phyloP scores from a whole-genome alignment of 2,888 invertebrate genomes.

The Emmelina monodactyla region DNA sequence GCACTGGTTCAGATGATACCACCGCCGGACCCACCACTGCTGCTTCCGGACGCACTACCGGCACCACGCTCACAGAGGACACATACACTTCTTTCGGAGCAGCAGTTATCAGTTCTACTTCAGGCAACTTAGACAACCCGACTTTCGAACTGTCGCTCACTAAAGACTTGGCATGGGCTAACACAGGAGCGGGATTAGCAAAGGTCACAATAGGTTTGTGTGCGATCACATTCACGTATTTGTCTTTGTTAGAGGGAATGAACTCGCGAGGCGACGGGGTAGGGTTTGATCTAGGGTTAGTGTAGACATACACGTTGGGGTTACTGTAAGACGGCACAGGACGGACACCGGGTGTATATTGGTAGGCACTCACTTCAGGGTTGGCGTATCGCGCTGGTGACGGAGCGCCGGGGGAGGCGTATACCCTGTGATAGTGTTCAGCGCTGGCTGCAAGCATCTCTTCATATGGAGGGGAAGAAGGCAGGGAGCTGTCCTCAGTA shows the following conservation, averaged over 20 bases:
- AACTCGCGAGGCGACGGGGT: slow-evolving; percentile 4
- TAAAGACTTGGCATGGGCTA: not conserved
- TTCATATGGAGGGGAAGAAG: slow-evolving; percentile 39
- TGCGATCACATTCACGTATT: not conserved
- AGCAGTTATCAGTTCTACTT: too few relatives aligned
- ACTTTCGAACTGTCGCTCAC: too few relatives aligned
- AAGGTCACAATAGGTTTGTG: not conserved
- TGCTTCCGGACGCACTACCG: slow-evolving; percentile 19
- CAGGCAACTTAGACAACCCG: too few relatives aligned
- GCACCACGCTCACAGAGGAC: too few relatives aligned
- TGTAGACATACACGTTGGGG: slow-evolving; percentile 1
- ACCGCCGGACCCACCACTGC: slow-evolving; percentile 20
- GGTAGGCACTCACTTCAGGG: slow-evolving; percentile 24
- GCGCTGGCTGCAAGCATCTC: slow-evolving; percentile 55
- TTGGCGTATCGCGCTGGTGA: slow-evolving; percentile 24
- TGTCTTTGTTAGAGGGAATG: slow-evolving; percentile 2
- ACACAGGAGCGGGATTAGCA: not conserved
- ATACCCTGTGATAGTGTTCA: slow-evolving; percentile 46
- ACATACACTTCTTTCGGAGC: too few relatives aligned
- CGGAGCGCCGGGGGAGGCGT: slow-evolving; percentile 27
- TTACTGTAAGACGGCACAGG: slow-evolving; percentile 16
- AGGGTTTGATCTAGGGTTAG: not conserved
- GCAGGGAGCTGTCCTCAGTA: slow-evolving; percentile 29
- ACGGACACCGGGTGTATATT: slow-evolving; percentile 21
- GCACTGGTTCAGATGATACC: slow-evolving; percentile 20